Base-by-base conservation (phyloP, 2,888 invertebrate genomes). In the Acanthosepion lycidas region DNA sequence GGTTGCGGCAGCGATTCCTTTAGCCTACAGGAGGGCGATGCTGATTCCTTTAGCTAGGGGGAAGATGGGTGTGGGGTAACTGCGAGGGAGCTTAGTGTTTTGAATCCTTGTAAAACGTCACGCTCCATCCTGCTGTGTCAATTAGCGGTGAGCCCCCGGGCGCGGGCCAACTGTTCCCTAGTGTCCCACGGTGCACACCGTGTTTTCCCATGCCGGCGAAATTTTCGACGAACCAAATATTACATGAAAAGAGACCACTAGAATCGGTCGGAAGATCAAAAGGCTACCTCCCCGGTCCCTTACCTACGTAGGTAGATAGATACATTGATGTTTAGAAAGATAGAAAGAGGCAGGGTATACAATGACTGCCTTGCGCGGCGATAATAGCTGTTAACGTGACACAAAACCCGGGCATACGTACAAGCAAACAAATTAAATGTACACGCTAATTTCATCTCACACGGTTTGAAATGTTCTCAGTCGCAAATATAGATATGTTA, bases 261-360 rank as follows among this genome's bases (percentile, higher is more conserved):
- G 78, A 78, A n/a, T 78, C 78, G 78, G 28, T 78, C 78, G 78
- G 78, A 78, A 78, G 78, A 78, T 78, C 78, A 78, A 78, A 78
- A 78, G 78, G 78, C 28, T 15, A 8, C 28, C 78, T n/a, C 78
- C n/a, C 28, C 6, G n/a, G 28, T n/a, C 78, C 78, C 78, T 59
- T 59, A 33, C 33, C 33, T 78, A 78, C 78, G 12, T 78, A 78
- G 78, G 78, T 78, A 78, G 78, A 78, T 78, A 78, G 78, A 78
- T 78, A 9, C n/a, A 9, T n/a, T n/a, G 78, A 78, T 64, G 28
- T 64, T 64, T 28, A 28, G 28, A 64, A 9, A n/a, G 78, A 78
- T n/a, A 78, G 28, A n/a, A 8, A 28, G 78, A n/a, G 78, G n/a
- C 23, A 78, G 18, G n/a, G 4, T 28, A 28, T n/a, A 78, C 78